These are phyloP conservation scores for Carcharodon carcharias DNA, from an alignment of 2,797 vertebrate species.

Conservation along the genomic window DNA sequence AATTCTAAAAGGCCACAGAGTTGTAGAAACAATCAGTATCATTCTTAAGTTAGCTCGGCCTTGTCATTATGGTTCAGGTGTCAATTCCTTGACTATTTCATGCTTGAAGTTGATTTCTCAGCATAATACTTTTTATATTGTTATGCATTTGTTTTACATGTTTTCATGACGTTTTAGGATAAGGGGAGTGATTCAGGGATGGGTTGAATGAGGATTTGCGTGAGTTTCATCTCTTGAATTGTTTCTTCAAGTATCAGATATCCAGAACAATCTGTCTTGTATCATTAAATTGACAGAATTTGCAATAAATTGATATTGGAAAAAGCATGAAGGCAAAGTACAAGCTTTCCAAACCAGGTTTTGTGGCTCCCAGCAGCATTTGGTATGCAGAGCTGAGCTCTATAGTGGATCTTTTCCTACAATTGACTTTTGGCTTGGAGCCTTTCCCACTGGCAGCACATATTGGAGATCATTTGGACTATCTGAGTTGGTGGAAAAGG, in stretches of 20 bases:
- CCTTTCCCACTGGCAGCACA: background rate
- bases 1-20: background rate
- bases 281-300: background rate
- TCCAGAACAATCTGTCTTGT: background rate
- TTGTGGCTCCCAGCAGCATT: background rate
- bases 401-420: background rate
- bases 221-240: background rate
- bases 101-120: too few species aligned
- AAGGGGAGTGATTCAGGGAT: too few species aligned
- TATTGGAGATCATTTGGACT: background rate
- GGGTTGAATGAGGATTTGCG: too few species aligned
- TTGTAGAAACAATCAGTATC: background rate
- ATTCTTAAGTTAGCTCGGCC: background rate
- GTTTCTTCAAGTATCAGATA: background rate
- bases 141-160: too few species aligned
- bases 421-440: background rate
- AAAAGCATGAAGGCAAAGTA: background rate
- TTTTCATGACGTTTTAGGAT: too few species aligned
- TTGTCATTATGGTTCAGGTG: background rate
- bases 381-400: background rate
- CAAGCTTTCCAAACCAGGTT: background rate
- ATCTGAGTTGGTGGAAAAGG: too few species aligned
- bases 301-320: background rate
- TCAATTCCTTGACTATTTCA: too few species aligned
- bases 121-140: too few species aligned